Percentiles rank a stretch among this genome's conserved stretches.
phyloP scores from a whole-genome alignment of 2,113 vertebrate species.

The Aspidoscelis tigris region DNA sequence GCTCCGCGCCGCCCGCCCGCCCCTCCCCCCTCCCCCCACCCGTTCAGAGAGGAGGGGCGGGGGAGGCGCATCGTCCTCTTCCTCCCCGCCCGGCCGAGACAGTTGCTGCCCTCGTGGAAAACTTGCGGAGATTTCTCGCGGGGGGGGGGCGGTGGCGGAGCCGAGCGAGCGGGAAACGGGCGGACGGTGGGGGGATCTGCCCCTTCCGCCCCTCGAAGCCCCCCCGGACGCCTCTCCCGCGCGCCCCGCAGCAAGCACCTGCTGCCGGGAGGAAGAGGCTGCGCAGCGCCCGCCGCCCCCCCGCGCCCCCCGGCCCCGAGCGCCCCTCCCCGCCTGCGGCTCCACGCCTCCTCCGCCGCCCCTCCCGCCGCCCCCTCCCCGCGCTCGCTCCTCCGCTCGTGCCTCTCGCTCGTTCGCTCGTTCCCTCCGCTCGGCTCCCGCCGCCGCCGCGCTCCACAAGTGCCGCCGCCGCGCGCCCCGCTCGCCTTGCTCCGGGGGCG shows the following conservation, averaged over 20 bases:
- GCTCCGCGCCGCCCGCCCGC: not conserved
- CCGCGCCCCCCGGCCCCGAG: not conserved
- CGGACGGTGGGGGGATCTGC: conserved; percentile 1
- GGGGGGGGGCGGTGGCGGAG: not conserved
- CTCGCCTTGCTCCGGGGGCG: conserved; percentile 50
- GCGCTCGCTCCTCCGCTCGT: conserved; percentile 47
- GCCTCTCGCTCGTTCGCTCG: conserved; percentile 9
- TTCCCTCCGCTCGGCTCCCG: conserved; percentile 68
- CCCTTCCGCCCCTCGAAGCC: not conserved
- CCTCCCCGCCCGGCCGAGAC: conserved; percentile 7
- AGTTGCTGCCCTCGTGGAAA: conserved; percentile 43
- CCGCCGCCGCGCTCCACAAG: conserved; percentile 76
- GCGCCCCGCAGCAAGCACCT: too few species aligned
- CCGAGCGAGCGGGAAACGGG: not conserved
- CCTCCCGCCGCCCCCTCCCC: conserved; percentile 13
- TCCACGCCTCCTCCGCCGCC: conserved; percentile 53
- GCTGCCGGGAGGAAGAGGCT: too few species aligned
- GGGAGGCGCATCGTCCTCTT: not conserved
- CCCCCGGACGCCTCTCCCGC: not conserved
- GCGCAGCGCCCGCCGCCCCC: too few species aligned
- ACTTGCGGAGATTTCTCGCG: conserved; percentile 1
- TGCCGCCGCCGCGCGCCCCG: conserved; percentile 63
- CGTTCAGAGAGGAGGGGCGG: too few species aligned
- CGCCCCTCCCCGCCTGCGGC: conserved; percentile 29
- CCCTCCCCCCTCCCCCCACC: not conserved